A percentile compares a stretch with the other conserved stretches of the same genome.
phyloP scores from a whole-genome alignment of 2,888 invertebrate species.

The Acronicta alni region DNA sequence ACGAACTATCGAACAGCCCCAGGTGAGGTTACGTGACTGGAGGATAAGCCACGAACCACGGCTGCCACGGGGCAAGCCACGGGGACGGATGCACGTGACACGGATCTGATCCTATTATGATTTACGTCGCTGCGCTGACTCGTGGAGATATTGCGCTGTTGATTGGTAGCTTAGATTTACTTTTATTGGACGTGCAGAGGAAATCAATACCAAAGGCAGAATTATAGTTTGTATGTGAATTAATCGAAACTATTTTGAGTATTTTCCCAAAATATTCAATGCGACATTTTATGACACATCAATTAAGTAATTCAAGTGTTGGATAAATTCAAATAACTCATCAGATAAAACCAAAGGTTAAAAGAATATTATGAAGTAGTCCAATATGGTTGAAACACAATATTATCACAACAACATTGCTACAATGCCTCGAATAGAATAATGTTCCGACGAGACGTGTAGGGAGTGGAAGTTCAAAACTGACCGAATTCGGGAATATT shows the following conservation, averaged over 20 bases:
- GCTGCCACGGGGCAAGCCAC: slow-evolving; percentile 45
- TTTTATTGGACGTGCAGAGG: not conserved
- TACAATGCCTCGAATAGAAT: not conserved
- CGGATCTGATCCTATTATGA: slow-evolving; percentile 53
- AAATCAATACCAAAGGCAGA: not conserved
- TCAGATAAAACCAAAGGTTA: no score
- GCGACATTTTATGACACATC: no score
- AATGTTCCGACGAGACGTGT: not conserved
- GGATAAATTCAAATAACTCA: no score
- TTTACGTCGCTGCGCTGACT: slow-evolving; percentile 38
- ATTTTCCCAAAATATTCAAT: no score
- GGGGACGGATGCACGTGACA: slow-evolving; percentile 54
- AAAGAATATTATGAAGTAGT: no score
- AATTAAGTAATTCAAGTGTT: no score
- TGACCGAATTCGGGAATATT: slow-evolving; percentile 7
- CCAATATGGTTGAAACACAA: no score
- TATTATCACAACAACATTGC: no score
- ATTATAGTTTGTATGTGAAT: no score
- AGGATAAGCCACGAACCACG: slow-evolving; percentile 27
- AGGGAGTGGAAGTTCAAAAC: slow-evolving; percentile 10
- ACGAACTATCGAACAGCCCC: slow-evolving; percentile 11
- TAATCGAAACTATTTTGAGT: no score
- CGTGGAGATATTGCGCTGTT: slow-evolving; percentile 19
- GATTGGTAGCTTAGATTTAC: slow-evolving; percentile 6
- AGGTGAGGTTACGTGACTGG: slow-evolving; percentile 41